phyloP scores from a whole-genome alignment of 2,888 invertebrate species.

The Dicyrtoma fusca region DNA sequence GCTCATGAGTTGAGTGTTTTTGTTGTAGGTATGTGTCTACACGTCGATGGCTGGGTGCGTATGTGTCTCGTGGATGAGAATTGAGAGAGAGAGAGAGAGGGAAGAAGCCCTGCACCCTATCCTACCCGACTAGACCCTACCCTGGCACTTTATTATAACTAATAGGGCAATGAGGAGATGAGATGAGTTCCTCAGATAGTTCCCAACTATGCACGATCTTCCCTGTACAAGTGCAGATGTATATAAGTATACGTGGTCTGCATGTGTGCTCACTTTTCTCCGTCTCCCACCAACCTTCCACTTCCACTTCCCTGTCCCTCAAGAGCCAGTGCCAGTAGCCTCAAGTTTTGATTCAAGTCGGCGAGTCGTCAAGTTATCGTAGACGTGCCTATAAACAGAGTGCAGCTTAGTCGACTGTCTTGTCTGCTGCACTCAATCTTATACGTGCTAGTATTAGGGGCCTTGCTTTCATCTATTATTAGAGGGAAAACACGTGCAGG shows the following conservation, averaged over 20 bases:
- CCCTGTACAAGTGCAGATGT: too few species aligned
- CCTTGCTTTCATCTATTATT: too few species aligned
- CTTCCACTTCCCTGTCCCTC: slow-evolving; percentile 12
- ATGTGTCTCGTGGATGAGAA: not conserved
- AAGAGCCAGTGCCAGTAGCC: slow-evolving; percentile 19
- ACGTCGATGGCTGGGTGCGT: not conserved
- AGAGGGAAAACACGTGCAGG: too few species aligned
- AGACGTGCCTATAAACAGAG: too few species aligned
- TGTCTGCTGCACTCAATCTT: not conserved
- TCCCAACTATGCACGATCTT: too few species aligned
- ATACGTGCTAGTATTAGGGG: too few species aligned
- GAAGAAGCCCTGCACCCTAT: not conserved
- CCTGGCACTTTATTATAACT: slow-evolving; percentile 32
- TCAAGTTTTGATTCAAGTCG: slow-evolving; percentile 23
- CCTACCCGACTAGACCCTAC: slow-evolving; percentile 3
- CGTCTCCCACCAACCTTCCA: not conserved
- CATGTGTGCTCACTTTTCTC: too few species aligned
- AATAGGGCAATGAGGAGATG: slow-evolving; percentile 30
- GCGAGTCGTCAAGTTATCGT: too few species aligned
- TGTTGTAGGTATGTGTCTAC: not conserved
- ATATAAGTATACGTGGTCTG: too few species aligned
- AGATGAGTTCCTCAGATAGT: slow-evolving; percentile 17
- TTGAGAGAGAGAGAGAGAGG: not conserved
- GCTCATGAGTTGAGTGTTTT: slow-evolving; percentile 7
- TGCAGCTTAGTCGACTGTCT: not conserved